phyloP scores from a whole-genome alignment of 2,113 vertebrate species.

The Antechinus flavipes region DNA sequence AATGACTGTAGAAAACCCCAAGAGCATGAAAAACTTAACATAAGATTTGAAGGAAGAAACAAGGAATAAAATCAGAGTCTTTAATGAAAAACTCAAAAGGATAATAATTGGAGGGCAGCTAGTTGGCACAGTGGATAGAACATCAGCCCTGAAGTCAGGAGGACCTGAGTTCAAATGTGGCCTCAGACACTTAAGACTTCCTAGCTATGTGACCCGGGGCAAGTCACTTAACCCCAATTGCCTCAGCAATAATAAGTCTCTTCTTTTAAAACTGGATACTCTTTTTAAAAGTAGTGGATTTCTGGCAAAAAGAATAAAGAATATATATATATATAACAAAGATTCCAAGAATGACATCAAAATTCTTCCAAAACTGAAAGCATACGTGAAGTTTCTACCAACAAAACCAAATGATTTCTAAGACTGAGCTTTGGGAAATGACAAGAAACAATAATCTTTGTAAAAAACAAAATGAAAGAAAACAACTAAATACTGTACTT shows the following conservation, averaged over 20 bases:
- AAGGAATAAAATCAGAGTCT: neutral
- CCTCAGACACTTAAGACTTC: too few relatives aligned
- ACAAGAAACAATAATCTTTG: neutral
- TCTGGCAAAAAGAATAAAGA: neutral
- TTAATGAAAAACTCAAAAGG: neutral
- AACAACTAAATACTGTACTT: neutral
- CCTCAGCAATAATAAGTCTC: too few relatives aligned
- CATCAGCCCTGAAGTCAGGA: too few relatives aligned
- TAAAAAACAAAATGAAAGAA: neutral
- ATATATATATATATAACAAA: neutral
- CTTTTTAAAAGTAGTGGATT: neutral
- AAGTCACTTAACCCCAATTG: too few relatives aligned
- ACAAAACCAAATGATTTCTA: neutral
- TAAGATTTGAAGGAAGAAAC: neutral
- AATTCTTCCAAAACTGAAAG: neutral
- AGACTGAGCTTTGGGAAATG: neutral
- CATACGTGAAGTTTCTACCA: neutral
- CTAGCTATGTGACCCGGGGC: too few relatives aligned
- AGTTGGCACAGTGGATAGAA: too few relatives aligned
- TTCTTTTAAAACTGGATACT: too few relatives aligned
- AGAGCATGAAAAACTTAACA: neutral
- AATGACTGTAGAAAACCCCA: neutral
- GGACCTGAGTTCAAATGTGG: too few relatives aligned
- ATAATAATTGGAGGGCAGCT: neutral
- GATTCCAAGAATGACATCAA: neutral